A percentile compares a stretch with the other conserved stretches of the same genome.
phyloP scores from a whole-genome alignment of 2,888 invertebrate species.

The Philereme transversata region DNA sequence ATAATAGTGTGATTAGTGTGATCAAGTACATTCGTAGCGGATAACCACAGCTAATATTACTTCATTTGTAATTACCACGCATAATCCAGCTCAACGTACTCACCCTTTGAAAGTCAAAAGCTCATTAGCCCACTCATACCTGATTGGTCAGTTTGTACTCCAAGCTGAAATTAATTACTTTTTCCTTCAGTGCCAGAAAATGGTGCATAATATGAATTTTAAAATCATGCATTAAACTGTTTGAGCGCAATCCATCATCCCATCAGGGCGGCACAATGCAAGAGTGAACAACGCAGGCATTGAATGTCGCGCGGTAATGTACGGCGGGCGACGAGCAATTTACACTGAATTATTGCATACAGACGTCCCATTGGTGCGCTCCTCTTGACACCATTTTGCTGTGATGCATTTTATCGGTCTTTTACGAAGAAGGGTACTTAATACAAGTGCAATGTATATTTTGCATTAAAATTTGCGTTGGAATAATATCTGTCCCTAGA shows the following conservation, averaged over 20 bases:
- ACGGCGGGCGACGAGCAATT: slow-evolving; percentile 55
- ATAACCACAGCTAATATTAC: background rate
- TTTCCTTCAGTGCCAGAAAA: slow-evolving; percentile 15
- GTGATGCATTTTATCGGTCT: slow-evolving; percentile 38
- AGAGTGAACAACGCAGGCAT: slow-evolving; percentile 40
- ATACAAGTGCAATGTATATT: background rate
- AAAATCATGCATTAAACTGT: slow-evolving; percentile 28
- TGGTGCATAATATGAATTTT: slow-evolving; percentile 16
- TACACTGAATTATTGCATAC: slow-evolving; percentile 62
- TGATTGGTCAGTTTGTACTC: slow-evolving; percentile 7
- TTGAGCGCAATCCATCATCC: slow-evolving; percentile 31
- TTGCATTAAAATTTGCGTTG: background rate
- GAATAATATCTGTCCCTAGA: background rate
- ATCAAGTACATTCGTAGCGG: too few relatives aligned
- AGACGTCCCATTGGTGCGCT: slow-evolving; percentile 46
- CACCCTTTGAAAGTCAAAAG: slow-evolving; percentile 10
- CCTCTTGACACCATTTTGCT: slow-evolving; percentile 44
- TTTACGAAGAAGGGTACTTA: slow-evolving; percentile 23
- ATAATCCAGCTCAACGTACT: background rate
- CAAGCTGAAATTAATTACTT: slow-evolving; percentile 25
- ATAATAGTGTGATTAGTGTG: too few relatives aligned
- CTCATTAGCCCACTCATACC: slow-evolving; percentile 7
- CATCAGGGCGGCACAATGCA: slow-evolving; percentile 37
- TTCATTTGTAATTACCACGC: background rate
- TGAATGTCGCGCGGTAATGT: slow-evolving; percentile 52